Conservation (phyloP, 2,113 vertebrate genomes). For the Gallinago media region DNA sequence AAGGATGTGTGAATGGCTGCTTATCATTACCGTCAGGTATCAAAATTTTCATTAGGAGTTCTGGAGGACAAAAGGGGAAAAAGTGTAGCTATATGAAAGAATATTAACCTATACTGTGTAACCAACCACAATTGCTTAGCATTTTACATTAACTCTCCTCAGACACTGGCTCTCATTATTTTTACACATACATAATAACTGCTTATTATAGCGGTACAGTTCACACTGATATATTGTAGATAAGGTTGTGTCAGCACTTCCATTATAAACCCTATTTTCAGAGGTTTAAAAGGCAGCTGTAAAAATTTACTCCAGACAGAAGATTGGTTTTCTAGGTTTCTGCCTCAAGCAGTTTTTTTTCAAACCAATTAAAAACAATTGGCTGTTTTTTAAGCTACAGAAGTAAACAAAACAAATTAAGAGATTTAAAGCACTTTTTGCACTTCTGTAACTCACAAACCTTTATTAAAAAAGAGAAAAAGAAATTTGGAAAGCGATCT, state of each 20-base stretch:
- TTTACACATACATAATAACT: slow-evolving; percentile 92
- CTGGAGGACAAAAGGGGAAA: slow-evolving; percentile 89
- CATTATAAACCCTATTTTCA: slow-evolving; percentile 79
- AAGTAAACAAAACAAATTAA: slow-evolving; percentile 74
- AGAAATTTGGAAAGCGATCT: slow-evolving; percentile 2
- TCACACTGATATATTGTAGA: slow-evolving; percentile 76
- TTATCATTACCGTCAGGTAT: slow-evolving; percentile 99
- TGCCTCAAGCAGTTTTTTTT: slow-evolving; percentile 67
- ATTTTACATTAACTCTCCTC: slow-evolving; percentile 88
- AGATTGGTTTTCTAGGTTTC: slow-evolving; percentile 80
- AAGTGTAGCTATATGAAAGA: slow-evolving; percentile 91
- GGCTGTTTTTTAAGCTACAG: slow-evolving; percentile 69
- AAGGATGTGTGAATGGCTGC: slow-evolving; percentile 94
- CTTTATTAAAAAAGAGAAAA: slow-evolving; percentile 16
- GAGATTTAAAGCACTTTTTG: slow-evolving; percentile 43
- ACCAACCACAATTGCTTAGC: slow-evolving; percentile 98
- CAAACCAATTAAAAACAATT: slow-evolving; percentile 74
- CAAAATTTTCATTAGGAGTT: slow-evolving; percentile 98
- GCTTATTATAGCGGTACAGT: slow-evolving; percentile 84
- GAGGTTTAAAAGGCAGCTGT: slow-evolving; percentile 81
- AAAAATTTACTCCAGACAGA: slow-evolving; percentile 82
- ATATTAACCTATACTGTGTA: slow-evolving; percentile 98
- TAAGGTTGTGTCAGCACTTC: slow-evolving; percentile 84
- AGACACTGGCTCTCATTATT: slow-evolving; percentile 93
- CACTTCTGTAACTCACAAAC: slow-evolving; percentile 50